Percentiles rank a stretch among this genome's conserved stretches.
phyloP scores from a whole-genome alignment of 2,113 vertebrate species.

The Urocolius indicus region DNA sequence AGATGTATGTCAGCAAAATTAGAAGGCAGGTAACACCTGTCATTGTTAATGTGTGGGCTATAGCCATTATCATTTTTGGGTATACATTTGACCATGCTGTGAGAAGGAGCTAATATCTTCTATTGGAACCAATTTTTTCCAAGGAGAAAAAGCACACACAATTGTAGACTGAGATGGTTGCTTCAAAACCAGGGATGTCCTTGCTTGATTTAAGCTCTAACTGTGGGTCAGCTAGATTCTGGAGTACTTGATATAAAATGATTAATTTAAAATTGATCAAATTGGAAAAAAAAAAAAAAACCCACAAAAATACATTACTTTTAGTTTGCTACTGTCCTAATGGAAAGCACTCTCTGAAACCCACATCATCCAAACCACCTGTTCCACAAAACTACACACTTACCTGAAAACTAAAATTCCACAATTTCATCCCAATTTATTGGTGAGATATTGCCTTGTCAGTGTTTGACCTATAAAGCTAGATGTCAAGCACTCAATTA shows the following conservation, averaged over 20 bases:
- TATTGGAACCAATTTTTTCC: background rate
- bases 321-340: background rate
- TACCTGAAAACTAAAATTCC: conserved; percentile 29
- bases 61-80: background rate
- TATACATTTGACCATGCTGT: too few relatives aligned
- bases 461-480: conserved; percentile 71
- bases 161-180: accelerated
- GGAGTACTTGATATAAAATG: background rate
- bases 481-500: conserved; percentile 79
- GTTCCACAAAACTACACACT: conserved; percentile 23
- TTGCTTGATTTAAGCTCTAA: background rate
- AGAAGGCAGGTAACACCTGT: background rate
- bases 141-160: background rate
- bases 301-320: background rate
- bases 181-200: background rate
- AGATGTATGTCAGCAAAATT: background rate
- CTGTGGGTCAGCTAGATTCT: background rate
- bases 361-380: conserved; percentile 36
- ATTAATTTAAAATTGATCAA: background rate
- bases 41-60: background rate
- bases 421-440: conserved; percentile 73
- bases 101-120: background rate
- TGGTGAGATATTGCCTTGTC: conserved; percentile 74
- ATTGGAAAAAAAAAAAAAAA: background rate
- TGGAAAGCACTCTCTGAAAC: conserved; percentile 13